phyloP scores from a whole-genome alignment of 2,113 vertebrate species.

The Lanius collurio region DNA sequence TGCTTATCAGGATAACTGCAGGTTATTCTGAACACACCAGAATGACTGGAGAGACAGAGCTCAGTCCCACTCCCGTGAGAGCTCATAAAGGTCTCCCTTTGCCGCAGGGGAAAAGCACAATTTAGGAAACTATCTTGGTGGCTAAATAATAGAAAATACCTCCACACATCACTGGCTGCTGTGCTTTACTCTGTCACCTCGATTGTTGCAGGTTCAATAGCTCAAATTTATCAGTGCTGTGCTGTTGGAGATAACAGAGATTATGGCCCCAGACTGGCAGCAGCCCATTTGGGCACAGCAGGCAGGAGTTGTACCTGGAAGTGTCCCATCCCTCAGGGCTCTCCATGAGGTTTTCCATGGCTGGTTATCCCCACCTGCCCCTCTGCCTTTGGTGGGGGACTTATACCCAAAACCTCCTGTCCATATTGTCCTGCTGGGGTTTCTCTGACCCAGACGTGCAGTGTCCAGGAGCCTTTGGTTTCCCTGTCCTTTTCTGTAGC shows the following conservation, averaged over 20 bases:
- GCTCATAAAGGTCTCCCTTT: background rate
- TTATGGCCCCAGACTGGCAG: background rate
- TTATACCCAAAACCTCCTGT: background rate
- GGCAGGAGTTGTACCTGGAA: background rate
- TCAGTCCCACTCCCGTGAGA: background rate
- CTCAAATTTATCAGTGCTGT: background rate
- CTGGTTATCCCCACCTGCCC: background rate
- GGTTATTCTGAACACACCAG: background rate
- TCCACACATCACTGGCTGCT: background rate
- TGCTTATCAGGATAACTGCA: background rate
- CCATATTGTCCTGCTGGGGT: fast-evolving
- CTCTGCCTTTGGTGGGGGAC: background rate
- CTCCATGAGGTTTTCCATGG: fast-evolving
- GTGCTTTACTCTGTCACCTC: background rate
- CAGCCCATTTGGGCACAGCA: background rate
- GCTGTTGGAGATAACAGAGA: background rate
- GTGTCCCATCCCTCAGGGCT: background rate
- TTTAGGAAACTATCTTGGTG: background rate
- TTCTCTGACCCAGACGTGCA: fast-evolving
- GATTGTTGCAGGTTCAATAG: background rate
- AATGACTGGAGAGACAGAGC: background rate
- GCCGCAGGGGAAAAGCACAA: background rate
- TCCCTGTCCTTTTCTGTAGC: background rate
- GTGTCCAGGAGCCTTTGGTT: background rate
- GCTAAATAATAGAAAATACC: background rate